Conservation (phyloP, 2,797 vertebrate species). For the Alosa sapidissima region DNA sequence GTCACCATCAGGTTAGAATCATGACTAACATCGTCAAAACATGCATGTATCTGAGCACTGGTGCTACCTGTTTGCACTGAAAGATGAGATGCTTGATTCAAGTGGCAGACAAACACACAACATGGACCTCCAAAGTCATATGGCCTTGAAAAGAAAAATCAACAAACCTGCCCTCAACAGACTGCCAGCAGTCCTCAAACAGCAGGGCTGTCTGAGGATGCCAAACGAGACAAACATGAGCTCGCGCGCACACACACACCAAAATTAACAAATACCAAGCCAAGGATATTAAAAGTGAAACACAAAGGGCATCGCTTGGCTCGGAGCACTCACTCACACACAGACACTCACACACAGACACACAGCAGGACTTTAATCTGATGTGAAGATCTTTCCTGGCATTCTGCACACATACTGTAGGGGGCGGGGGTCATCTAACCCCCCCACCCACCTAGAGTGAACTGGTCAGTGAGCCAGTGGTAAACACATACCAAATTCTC, state of each 20-base stretch:
- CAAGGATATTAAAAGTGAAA: background rate
- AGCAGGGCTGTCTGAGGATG: conserved; percentile 38
- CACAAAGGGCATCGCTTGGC: background rate
- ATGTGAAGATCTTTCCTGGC: background rate
- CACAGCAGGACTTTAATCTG: background rate
- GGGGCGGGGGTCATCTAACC: background rate
- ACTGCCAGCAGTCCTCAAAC: conserved; percentile 50
- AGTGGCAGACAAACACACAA: background rate
- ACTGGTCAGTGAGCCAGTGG: background rate
- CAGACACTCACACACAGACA: background rate
- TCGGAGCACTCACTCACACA: background rate
- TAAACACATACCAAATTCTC: background rate
- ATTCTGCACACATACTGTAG: background rate
- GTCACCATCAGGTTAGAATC: background rate
- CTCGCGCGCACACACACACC: background rate
- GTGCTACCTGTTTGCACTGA: background rate
- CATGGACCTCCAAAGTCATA: background rate
- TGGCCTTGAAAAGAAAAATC: conserved; percentile 26
- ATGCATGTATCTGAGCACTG: background rate
- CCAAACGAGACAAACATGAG: conserved; percentile 35
- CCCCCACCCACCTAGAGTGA: background rate
- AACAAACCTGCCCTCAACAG: conserved; percentile 6
- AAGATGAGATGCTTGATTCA: background rate
- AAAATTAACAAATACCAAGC: background rate
- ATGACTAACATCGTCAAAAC: background rate